Conservation (phyloP, 2,888 invertebrate genomes). For the Syrphus vitripennis region DNA sequence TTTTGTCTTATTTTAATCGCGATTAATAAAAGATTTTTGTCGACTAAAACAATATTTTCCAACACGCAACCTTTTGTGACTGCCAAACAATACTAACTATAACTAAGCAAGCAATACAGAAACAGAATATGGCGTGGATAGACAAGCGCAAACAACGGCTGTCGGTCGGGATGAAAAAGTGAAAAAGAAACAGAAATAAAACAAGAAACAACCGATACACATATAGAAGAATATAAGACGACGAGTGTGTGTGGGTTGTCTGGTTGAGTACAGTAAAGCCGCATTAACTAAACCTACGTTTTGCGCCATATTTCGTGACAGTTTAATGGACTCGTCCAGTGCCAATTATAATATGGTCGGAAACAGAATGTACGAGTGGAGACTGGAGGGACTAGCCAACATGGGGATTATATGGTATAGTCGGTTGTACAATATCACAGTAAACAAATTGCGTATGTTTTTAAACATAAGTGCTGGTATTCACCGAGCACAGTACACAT, state of each 20-base stretch:
- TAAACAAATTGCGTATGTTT: no score
- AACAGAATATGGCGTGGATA: slow-evolving; percentile 44
- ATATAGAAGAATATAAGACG: no score
- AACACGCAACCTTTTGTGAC: slow-evolving; percentile 56
- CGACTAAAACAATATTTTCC: slow-evolving; percentile 18
- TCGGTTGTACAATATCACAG: no score
- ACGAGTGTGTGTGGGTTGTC: neutral
- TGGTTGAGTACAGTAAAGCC: neutral
- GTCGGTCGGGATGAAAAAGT: slow-evolving; percentile 13
- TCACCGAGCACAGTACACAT: no score
- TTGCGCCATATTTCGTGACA: slow-evolving; percentile 18
- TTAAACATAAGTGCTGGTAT: no score
- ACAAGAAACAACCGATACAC: slow-evolving; percentile 33
- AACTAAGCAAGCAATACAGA: slow-evolving; percentile 20
- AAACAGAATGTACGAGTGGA: no score
- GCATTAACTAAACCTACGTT: neutral
- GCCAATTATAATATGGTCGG: no score
- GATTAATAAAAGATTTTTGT: slow-evolving; percentile 8
- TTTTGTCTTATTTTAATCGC: slow-evolving; percentile 16
- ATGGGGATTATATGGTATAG: no score
- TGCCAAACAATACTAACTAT: slow-evolving; percentile 66
- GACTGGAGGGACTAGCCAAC: no score
- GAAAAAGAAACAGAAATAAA: slow-evolving; percentile 38
- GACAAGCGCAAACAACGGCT: slow-evolving; percentile 57
- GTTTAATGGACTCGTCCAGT: neutral